These are phyloP conservation scores for Callorhinus ursinus DNA, from an alignment of 2,113 vertebrate genomes.

Conservation along the genomic window DNA sequence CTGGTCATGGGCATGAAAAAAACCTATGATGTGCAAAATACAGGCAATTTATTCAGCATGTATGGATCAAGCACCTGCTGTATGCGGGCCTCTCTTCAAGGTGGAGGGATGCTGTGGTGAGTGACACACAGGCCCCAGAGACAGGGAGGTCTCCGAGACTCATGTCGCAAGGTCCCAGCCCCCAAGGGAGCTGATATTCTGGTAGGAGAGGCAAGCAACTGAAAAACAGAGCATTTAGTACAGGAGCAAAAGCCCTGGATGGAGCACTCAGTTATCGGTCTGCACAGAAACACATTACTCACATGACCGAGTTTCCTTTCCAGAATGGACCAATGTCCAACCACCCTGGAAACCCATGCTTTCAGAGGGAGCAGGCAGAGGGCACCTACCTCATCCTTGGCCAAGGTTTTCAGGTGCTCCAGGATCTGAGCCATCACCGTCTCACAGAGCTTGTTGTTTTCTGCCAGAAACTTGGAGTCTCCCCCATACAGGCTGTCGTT, in stretches of 20 bases:
- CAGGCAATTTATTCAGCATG: not conserved
- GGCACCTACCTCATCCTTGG: slow-evolving; percentile 92
- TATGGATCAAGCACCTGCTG: not conserved
- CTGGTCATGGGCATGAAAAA: not conserved
- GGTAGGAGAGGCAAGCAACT: not conserved
- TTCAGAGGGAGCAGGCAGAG: not conserved
- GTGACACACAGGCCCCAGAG: not conserved
- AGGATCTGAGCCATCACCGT: slow-evolving; percentile 95
- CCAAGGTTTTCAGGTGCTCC: slow-evolving; percentile 94
- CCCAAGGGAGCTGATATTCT: not conserved
- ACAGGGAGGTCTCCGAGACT: not conserved
- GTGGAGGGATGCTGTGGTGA: not conserved
- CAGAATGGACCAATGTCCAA: not conserved
- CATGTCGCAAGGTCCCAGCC: fast-evolving
- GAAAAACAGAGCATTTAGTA: too few species aligned
- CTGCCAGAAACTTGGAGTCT: slow-evolving; percentile 95
- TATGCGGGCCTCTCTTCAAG: not conserved
- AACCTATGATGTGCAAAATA: not conserved
- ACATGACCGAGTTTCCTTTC: not conserved
- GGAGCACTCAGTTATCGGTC: fast-evolving
- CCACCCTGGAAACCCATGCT: fast-evolving
- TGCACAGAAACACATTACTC: not conserved
- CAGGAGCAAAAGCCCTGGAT: not conserved
- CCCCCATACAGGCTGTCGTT: slow-evolving; percentile 97
- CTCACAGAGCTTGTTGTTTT: slow-evolving; percentile 96